A percentile compares a stretch with the other conserved stretches of the same genome.
These are phyloP conservation scores for Ibycter americanus DNA, from an alignment of 2,797 vertebrate genomes.

Conservation along the genomic window DNA sequence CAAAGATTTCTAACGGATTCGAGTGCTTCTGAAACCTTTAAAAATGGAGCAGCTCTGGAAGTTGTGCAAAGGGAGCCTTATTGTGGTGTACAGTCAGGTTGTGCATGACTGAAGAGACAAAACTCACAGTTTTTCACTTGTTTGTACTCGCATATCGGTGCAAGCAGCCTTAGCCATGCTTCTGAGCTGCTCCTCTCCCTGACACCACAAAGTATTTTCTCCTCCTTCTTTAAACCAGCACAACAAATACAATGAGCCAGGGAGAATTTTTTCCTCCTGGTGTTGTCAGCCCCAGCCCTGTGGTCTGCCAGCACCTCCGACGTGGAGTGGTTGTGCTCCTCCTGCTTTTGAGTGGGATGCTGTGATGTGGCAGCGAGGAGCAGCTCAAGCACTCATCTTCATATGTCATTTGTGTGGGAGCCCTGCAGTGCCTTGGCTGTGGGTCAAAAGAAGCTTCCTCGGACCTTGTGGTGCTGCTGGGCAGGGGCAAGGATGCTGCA, in stretches of 20 bases:
- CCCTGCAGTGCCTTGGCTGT: accelerated
- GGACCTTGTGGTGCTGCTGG: neutral
- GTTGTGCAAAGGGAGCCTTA: neutral
- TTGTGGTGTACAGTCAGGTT: neutral
- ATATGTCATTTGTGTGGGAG: neutral
- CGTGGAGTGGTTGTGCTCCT: neutral
- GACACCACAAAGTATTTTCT: neutral
- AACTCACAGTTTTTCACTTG: accelerated
- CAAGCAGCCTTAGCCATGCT: neutral
- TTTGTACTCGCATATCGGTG: accelerated
- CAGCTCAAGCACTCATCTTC: neutral
- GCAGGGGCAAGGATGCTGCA: accelerated
- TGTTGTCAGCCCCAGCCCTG: neutral
- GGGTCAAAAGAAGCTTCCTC: neutral
- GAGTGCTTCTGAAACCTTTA: neutral
- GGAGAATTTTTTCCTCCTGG: neutral
- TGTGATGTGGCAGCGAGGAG: neutral
- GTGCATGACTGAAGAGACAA: neutral
- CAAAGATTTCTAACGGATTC: accelerated
- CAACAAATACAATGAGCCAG: too few species aligned
- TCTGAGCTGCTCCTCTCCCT: neutral
- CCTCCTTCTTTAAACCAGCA: neutral
- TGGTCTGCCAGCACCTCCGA: neutral
- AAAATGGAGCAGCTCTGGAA: neutral
- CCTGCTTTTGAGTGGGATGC: neutral